phyloP scores from a whole-genome alignment of 23 tunicate species.

The Botrylloides violaceus region DNA sequence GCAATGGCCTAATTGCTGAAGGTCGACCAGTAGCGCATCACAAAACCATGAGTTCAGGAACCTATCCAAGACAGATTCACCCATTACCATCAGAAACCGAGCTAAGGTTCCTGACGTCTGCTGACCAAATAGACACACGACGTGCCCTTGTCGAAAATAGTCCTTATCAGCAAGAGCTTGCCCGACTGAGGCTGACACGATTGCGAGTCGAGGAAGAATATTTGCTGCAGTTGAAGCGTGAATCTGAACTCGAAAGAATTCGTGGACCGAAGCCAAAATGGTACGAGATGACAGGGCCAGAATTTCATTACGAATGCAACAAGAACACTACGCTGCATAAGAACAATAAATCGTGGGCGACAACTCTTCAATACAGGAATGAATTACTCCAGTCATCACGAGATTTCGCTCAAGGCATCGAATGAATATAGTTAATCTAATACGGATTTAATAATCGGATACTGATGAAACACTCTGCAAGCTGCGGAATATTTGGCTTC shows the following conservation, averaged over 20 bases:
- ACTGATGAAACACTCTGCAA: no score
- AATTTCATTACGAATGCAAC: constrained; percentile 95
- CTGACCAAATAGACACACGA: constrained; percentile 83
- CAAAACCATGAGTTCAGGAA: constrained; percentile 1
- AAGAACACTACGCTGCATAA: constrained; percentile 84
- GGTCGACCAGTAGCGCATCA: constrained; percentile 26
- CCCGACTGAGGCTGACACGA: constrained; percentile 66
- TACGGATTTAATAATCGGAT: background rate
- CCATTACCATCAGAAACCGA: constrained; percentile 46
- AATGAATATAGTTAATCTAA: no score
- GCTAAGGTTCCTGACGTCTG: constrained; percentile 57
- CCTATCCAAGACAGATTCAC: constrained; percentile 44
- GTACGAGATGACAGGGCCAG: constrained; percentile 78
- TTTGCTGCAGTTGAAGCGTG: constrained; percentile 74
- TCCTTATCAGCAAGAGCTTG: constrained; percentile 84
- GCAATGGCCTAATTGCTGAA: constrained; percentile 18
- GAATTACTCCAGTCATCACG: constrained; percentile 51
- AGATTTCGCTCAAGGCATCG: constrained; percentile 56
- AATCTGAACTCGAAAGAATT: constrained; percentile 87
- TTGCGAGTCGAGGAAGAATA: constrained; percentile 90
- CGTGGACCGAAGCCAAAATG: constrained; percentile 95
- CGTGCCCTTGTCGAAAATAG: constrained; percentile 81
- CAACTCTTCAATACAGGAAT: constrained; percentile 56
- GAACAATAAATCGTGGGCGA: constrained; percentile 65
- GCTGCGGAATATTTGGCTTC: no score